Conservation (phyloP, 2,797 vertebrate genomes). For the Kryptolebias ocellatus region DNA sequence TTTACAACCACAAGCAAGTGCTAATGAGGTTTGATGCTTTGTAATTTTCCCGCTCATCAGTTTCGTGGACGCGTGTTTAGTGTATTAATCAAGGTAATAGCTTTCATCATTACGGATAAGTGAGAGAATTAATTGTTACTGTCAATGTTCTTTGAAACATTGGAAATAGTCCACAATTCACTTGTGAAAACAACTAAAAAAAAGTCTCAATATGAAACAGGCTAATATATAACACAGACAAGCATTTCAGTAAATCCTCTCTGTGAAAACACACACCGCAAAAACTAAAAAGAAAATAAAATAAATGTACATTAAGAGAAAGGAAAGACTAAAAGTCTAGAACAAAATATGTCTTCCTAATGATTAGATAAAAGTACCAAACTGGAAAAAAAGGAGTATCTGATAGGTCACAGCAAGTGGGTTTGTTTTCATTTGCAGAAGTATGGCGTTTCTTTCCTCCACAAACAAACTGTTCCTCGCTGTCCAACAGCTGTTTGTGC, state of each 20-base stretch:
- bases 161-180: neutral
- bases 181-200: slow-evolving; percentile 11
- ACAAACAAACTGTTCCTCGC: slow-evolving; percentile 12
- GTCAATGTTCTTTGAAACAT: neutral
- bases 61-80: neutral
- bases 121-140: too few species aligned
- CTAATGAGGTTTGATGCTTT: neutral
- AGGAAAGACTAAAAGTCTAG: slow-evolving; percentile 38
- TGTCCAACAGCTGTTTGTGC: slow-evolving; percentile 13
- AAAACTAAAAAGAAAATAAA: slow-evolving; percentile 33
- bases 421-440: slow-evolving; percentile 44
- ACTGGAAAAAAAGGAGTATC: slow-evolving; percentile 22
- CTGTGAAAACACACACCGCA: slow-evolving; percentile 37
- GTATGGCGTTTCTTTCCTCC: slow-evolving; percentile 59
- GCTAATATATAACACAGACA: slow-evolving; percentile 36
- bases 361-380: slow-evolving; percentile 41
- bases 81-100: neutral
- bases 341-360: slow-evolving; percentile 8
- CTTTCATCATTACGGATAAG: neutral
- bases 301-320: slow-evolving; percentile 40
- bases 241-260: slow-evolving; percentile 26
- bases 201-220: slow-evolving; percentile 45
- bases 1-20: neutral
- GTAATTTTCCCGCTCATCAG: neutral
- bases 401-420: slow-evolving; percentile 62